Conservation (phyloP, 2,888 invertebrate genomes). For the Dynastes grantii region DNA sequence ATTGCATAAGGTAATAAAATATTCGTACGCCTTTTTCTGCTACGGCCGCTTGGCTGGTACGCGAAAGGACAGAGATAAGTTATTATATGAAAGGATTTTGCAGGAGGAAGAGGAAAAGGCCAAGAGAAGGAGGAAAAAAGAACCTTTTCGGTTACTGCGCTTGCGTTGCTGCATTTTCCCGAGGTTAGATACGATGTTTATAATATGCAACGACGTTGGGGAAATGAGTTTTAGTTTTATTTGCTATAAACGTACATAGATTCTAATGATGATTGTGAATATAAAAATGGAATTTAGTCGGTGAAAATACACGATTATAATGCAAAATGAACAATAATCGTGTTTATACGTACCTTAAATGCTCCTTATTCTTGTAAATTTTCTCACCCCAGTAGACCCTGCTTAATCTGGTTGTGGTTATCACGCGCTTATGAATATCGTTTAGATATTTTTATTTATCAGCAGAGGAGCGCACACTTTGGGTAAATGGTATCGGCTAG, state of each 20-base stretch:
- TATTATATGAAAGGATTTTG: neutral
- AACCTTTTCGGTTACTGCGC: neutral
- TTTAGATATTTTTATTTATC: too few relatives aligned
- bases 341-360: too few relatives aligned
- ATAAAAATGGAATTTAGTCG: too few relatives aligned
- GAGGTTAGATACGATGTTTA: neutral
- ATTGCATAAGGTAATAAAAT: constrained; percentile 43
- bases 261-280: neutral
- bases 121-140: too few relatives aligned
- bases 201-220: neutral
- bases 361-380: too few relatives aligned
- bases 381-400: too few relatives aligned
- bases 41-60: neutral
- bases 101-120: neutral
- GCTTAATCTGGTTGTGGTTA: too few relatives aligned
- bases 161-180: neutral
- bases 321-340: too few relatives aligned
- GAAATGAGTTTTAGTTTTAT: neutral
- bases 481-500: too few relatives aligned
- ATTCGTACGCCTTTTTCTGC: constrained; percentile 17
- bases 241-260: neutral
- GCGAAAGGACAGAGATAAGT: constrained; percentile 27
- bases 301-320: too few relatives aligned
- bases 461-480: too few relatives aligned
- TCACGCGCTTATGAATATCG: too few relatives aligned